Percentiles rank a stretch among this genome's conserved stretches.
Evolutionary conservation across 2,797 vertebrate genomes (phyloP).

Genomic region (Antrozous pallidus): DNA sequence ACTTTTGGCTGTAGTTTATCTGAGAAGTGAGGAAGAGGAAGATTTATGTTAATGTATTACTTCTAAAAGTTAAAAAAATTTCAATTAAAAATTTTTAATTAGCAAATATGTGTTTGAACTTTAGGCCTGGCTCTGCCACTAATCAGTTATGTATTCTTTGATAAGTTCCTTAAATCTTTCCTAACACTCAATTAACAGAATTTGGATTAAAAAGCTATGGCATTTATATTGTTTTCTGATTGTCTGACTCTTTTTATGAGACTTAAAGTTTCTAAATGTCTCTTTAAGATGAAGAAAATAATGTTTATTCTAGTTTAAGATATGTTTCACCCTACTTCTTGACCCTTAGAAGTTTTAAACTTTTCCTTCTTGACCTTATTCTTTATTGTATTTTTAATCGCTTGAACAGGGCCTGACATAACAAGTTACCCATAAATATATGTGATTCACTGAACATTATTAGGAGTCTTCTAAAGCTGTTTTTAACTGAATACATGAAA

Average conservation of each 20-base stretch:
- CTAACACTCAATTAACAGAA: not conserved
- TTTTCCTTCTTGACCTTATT: not conserved
- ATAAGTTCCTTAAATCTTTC: not conserved
- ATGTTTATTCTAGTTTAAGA: not conserved
- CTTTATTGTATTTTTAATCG: not conserved
- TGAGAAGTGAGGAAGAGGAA: conserved; percentile 12
- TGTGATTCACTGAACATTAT: not conserved
- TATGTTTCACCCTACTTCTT: not conserved
- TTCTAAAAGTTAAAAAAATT: conserved; percentile 2
- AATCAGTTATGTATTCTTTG: not conserved
- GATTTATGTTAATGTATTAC: not conserved
- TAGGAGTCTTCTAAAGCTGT: not conserved
- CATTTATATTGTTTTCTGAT: not conserved
- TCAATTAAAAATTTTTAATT: not conserved
- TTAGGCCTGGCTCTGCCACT: not conserved
- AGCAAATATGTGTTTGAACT: not conserved
- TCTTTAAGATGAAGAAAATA: not conserved
- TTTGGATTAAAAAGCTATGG: not conserved
- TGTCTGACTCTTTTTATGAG: not conserved
- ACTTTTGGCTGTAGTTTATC: not conserved
- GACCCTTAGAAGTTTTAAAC: not conserved
- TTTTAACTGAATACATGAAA: not conserved
- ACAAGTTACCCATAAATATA: not conserved
- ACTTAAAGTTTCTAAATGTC: not conserved
- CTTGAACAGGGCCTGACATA: not conserved